Evolutionary conservation across 2,797 vertebrate genomes (phyloP), one percentile per base, ranked within the genome.

Genomic region (Cephalopachus bancanus): DNA sequence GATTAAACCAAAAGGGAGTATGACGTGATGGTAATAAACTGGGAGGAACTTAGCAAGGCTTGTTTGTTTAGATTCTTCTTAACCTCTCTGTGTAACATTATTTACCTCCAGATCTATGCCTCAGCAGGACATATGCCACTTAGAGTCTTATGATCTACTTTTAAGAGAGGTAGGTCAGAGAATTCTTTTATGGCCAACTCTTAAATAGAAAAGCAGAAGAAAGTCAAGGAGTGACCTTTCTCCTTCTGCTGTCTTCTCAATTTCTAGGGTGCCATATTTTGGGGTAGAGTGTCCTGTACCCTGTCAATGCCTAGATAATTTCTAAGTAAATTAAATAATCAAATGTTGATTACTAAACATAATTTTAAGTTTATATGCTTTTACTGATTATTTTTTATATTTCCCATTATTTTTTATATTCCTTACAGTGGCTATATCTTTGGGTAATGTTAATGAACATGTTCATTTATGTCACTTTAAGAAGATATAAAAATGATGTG

Each of bases 321-420:
- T 69, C 24, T 49, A 67, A 49, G 57, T 78, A 69, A 91, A 74
- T 19, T 69, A n/a, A 95, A 62, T 55, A 72, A 10, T 78, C 5
- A 90, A 92, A 79, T 4, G 51, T 51, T 94, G 44, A 79, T 89
- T 89, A 80, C 4, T 57, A 84, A 92, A 80, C 10, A 75, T 76
- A 65, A 78, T 78, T 87, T 91, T 87, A 78, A 88, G 4, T 83
- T 91, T 37, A 59, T 53, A 57, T 64, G 10, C 11, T 81, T 69
- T 93, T 87, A 71, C 24, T 88, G 20, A 67, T 80, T 84, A 85
- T 65, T 55, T 93, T 67, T 89, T 69, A 51, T 65, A 80, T 62
- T 33, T 4, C 37, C 17, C 22, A 75, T 80, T 84, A 80, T 62
- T 57, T 44, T 92, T 81, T 49, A 85, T 37, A 69, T 81, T 30